Percentiles rank a stretch among this genome's conserved stretches.
Evolutionary conservation across 2,797 vertebrate species (phyloP).

Genomic region (Columba guinea): DNA sequence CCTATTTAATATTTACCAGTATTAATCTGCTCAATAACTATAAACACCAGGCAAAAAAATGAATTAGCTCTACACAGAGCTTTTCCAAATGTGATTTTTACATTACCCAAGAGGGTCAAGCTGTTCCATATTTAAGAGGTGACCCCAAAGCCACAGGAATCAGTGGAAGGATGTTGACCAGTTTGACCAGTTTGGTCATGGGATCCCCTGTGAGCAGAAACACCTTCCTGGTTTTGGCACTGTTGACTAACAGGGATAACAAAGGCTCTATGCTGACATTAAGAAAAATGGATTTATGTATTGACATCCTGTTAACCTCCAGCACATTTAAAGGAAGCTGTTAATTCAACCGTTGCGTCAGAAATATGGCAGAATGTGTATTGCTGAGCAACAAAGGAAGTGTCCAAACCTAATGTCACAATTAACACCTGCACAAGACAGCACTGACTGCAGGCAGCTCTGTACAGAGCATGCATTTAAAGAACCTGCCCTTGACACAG

Average conservation of each 20-base stretch:
- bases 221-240: slow-evolving; percentile 12
- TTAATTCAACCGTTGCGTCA: neutral
- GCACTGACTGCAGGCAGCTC: neutral
- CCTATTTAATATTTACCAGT: slow-evolving; percentile 12
- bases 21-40: neutral
- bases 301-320: slow-evolving; percentile 38
- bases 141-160: neutral
- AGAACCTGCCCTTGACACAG: neutral
- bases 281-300: neutral
- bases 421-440: neutral
- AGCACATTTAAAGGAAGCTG: slow-evolving; percentile 7
- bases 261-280: neutral
- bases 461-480: neutral
- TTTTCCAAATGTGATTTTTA: neutral
- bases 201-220: slow-evolving; percentile 4
- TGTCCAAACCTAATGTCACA: neutral
- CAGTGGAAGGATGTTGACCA: neutral
- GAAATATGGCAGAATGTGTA: neutral
- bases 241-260: neutral
- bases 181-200: neutral
- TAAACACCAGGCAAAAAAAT: neutral
- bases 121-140: neutral
- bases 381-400: neutral
- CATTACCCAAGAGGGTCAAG: neutral
- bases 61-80: neutral